Evolutionary conservation across 2,888 invertebrate species (phyloP).

Genomic region (Congeria kusceri): DNA sequence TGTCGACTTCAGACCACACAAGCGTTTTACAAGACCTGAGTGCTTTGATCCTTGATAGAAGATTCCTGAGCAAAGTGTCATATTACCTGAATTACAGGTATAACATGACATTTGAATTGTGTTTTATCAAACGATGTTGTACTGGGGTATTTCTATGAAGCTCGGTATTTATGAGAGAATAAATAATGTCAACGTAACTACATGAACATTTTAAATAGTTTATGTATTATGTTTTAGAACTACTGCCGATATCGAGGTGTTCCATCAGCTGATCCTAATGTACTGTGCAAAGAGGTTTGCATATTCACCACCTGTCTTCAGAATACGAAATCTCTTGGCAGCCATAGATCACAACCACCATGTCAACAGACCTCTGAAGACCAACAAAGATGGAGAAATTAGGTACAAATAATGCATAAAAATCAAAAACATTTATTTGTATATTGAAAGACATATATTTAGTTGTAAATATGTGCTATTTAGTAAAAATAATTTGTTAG

Average conservation of each 20-base stretch:
- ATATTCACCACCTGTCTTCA: slow-evolving; percentile 18
- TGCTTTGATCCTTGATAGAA: slow-evolving; percentile 19
- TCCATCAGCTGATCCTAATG: slow-evolving; percentile 28
- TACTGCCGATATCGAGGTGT: slow-evolving; percentile 25
- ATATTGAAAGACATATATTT: too few relatives aligned
- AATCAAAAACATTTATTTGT: too few relatives aligned
- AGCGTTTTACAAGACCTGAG: background rate
- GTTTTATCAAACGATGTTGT: too few relatives aligned
- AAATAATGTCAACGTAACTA: too few relatives aligned
- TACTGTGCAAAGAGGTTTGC: slow-evolving; percentile 22
- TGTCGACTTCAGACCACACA: slow-evolving; percentile 3
- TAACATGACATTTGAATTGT: too few relatives aligned
- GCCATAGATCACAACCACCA: slow-evolving; percentile 8
- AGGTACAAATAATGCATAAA: too few relatives aligned
- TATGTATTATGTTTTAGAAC: background rate
- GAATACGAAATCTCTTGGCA: slow-evolving; percentile 17
- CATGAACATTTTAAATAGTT: background rate
- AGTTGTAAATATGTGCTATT: too few relatives aligned
- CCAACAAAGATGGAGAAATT: slow-evolving; percentile 7
- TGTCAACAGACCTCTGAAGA: background rate
- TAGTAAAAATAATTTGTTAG: too few relatives aligned
- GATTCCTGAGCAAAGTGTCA: slow-evolving; percentile 9
- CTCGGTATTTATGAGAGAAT: too few relatives aligned
- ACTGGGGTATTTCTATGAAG: too few relatives aligned
- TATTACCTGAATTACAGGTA: slow-evolving; percentile 24